Evolutionary conservation across 2,797 vertebrate species (phyloP).

Genomic region (Poeciliopsis gracilis): DNA sequence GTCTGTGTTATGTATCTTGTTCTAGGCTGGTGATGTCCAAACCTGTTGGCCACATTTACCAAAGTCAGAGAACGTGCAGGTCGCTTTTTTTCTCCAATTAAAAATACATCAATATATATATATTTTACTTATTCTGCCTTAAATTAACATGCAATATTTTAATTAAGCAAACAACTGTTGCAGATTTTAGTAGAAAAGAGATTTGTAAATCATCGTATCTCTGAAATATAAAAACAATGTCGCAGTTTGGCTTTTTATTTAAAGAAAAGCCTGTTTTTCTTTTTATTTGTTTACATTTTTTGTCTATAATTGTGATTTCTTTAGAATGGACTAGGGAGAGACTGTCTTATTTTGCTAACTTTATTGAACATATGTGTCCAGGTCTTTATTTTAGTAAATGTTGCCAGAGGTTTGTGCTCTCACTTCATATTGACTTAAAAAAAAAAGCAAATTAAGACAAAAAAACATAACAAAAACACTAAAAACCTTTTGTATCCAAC

Average conservation of each 20-base stretch:
- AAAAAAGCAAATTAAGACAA: background rate
- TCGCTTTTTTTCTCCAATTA: background rate
- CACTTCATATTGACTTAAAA: background rate
- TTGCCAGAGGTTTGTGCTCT: background rate
- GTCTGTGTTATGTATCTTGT: background rate
- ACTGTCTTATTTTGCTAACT: background rate
- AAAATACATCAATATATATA: background rate
- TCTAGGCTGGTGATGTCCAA: background rate
- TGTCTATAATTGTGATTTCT: background rate
- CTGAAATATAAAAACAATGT: background rate
- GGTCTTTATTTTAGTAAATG: background rate
- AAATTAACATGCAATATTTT: background rate
- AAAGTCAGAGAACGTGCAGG: background rate
- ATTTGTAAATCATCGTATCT: background rate
- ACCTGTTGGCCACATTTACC: background rate
- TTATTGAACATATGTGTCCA: background rate
- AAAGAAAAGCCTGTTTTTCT: background rate
- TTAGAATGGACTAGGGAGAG: background rate
- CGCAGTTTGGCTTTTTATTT: background rate
- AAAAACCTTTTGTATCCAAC: background rate
- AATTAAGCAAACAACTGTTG: background rate
- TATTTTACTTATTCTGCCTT: background rate
- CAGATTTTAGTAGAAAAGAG: background rate
- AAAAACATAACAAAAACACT: background rate
- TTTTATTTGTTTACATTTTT: background rate